Percentiles rank a stretch among this genome's conserved stretches.
Conservation (phyloP, 2,888 invertebrate genomes). For the Metopia argyrocephala region DNA sequence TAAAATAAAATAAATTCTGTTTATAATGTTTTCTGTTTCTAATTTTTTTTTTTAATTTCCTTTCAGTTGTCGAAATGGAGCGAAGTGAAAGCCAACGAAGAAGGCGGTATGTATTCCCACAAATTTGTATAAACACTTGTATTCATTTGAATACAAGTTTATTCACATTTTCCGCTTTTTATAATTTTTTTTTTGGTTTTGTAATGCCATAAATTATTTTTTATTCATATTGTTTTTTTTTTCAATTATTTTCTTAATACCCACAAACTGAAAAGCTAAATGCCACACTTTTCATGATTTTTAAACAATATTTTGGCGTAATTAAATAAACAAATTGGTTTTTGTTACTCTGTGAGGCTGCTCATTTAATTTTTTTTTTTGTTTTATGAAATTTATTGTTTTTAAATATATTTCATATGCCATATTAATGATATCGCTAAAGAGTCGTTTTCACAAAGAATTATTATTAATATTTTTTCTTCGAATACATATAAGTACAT, state of each 20-base stretch:
- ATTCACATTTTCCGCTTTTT: constrained; percentile 28
- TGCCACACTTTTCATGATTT: constrained; percentile 7
- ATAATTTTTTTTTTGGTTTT: neutral
- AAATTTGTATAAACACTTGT: neutral
- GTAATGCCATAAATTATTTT: constrained; percentile 21
- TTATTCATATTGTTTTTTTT: constrained; percentile 17
- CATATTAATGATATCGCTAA: neutral
- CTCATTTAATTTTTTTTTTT: neutral
- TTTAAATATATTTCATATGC: constrained; percentile 22
- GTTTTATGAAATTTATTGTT: constrained; percentile 5
- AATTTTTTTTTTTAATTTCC: constrained; percentile 69
- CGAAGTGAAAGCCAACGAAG: constrained; percentile 75
- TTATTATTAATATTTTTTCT: neutral
- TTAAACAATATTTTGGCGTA: constrained; percentile 37
- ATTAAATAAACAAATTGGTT: constrained; percentile 52
- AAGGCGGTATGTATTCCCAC: constrained; percentile 70
- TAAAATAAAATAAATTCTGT: neutral
- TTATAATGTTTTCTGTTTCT: constrained; percentile 2
- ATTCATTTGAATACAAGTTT: constrained; percentile 7
- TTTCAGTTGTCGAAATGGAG: constrained; percentile 89
- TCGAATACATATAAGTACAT: too few relatives aligned
- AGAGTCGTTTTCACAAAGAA: constrained; percentile 1
- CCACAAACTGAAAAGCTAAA: constrained; percentile 9
- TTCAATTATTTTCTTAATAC: too few relatives aligned
- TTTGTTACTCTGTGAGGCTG: neutral